Conservation (phyloP, 2,888 invertebrate genomes). For the Caenorhabditis sulstoni region DNA sequence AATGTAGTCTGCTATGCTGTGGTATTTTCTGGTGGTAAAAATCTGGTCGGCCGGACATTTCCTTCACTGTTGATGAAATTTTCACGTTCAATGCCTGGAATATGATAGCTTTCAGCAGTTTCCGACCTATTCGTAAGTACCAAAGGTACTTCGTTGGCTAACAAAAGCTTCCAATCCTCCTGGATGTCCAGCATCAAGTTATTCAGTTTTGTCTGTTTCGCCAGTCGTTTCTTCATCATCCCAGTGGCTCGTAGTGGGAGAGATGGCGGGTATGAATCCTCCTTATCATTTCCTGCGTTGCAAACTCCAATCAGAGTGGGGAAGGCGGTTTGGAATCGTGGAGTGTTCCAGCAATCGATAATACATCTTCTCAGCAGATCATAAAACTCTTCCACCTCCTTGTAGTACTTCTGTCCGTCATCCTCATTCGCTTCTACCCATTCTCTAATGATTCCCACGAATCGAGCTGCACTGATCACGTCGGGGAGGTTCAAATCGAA, state of each 20-base stretch:
- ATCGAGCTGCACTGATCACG: slow-evolving; percentile 30
- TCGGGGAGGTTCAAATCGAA: slow-evolving; percentile 25
- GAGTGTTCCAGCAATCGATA: slow-evolving; percentile 27
- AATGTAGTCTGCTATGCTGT: slow-evolving; percentile 24
- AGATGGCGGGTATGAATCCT: slow-evolving; percentile 38
- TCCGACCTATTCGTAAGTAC: neutral
- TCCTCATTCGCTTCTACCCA: slow-evolving; percentile 9
- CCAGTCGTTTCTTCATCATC: neutral
- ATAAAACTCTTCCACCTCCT: slow-evolving; percentile 3
- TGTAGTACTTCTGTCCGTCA: neutral
- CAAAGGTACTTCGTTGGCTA: slow-evolving; percentile 11
- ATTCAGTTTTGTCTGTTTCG: neutral
- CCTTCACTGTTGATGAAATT: slow-evolving; percentile 15
- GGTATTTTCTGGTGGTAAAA: slow-evolving; percentile 9
- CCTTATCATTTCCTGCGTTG: neutral
- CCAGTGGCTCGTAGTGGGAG: slow-evolving; percentile 10
- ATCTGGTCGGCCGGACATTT: slow-evolving; percentile 3
- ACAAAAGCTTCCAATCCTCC: slow-evolving; percentile 36
- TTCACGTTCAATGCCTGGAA: slow-evolving; percentile 18
- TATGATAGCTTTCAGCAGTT: neutral
- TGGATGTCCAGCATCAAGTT: neutral
- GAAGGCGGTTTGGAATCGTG: slow-evolving; percentile 15
- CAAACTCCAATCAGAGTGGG: slow-evolving; percentile 2
- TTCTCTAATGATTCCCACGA: slow-evolving; percentile 16
- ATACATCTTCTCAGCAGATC: slow-evolving; percentile 25